Percentiles rank a stretch among this genome's conserved stretches.
Evolutionary conservation across 2,888 invertebrate species (phyloP).

Genomic region (Macropis europaea): DNA sequence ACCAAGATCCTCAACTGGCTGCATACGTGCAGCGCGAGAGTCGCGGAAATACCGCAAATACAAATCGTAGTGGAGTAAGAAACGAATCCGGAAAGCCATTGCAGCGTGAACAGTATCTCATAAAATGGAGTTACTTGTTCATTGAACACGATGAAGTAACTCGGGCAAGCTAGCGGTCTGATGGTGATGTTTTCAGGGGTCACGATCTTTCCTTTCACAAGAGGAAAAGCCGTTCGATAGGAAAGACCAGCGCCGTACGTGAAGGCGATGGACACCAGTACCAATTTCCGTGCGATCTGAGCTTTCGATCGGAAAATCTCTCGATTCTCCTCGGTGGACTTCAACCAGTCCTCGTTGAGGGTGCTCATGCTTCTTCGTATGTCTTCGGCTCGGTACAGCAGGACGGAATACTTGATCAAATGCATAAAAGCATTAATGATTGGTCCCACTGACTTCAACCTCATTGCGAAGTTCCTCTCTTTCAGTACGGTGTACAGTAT

Average conservation of each 20-base stretch:
- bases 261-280: conserved; percentile 53
- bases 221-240: conserved; percentile 63
- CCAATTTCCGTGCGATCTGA: conserved; percentile 58
- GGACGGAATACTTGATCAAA: conserved; percentile 30
- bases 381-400: not conserved
- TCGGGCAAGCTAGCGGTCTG: conserved; percentile 57
- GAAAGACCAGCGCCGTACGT: conserved; percentile 62
- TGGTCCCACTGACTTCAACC: conserved; percentile 59
- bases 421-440: conserved; percentile 50
- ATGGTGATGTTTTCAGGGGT: conserved; percentile 53
- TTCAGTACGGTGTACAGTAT: conserved; percentile 54
- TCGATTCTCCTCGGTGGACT: conserved; percentile 32
- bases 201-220: conserved; percentile 45
- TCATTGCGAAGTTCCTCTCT: conserved; percentile 46
- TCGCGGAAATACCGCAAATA: conserved; percentile 60
- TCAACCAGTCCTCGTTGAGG: conserved; percentile 60
- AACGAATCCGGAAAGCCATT: conserved; percentile 61
- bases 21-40: conserved; percentile 65
- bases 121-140: conserved; percentile 57
- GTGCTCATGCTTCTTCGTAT: conserved; percentile 36
- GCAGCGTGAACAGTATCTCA: conserved; percentile 61
- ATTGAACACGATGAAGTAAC: conserved; percentile 62
- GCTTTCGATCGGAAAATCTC: conserved; percentile 65
- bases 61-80: conserved; percentile 57
- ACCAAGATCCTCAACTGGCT: conserved; percentile 51